Base-by-base conservation (phyloP, 1,140 invertebrate species). In the Listronotus oregonensis region DNA sequence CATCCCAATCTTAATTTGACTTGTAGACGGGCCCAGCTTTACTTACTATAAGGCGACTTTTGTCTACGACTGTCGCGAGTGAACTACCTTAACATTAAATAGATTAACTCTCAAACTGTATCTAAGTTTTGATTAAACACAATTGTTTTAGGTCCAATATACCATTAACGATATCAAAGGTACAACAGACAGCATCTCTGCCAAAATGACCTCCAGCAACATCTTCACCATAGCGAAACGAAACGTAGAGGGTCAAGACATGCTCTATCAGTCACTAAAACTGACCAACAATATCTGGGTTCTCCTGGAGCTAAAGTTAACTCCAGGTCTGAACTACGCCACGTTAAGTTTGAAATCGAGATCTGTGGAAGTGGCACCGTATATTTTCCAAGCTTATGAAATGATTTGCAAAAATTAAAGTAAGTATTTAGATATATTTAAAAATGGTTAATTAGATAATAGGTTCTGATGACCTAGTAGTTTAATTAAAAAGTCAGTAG, bases 201-300 rank as follows among this genome's bases (percentile, higher is more conserved):
- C 92, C 70, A 97, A 97, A 78, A 92, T 99, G 87, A 92, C 96
- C 64, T 89, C 93, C 65, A 98, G 94, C 80, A 99, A 99, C 79
- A 90, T 99, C 2, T 99, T 98, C 79, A 99, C 97, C 0, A 98
- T 99, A 76, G 97, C 97, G n/a, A 98, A 98, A 79, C 85, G 97
- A 47, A 98, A 97, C 80, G 96, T 99, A 0, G 97, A 99, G 81
- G 97, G 97, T 0, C 96, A 99, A 80, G 97, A 99, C 76, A 98
- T 99, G 95, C 85, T 99, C 3, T 99, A 99, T 82, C 97, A 99
- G 78, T 98, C 96, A 0, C 82, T 99, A 3, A 98, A 98, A 80
- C 84, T 99, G 21, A 96, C 94, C 32, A 99, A 99, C 81, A 95
- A 94, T 71, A 97, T 99, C 71, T 98, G 95, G 95, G 94, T 99